Evolutionary conservation across 2,888 invertebrate species (phyloP), one percentile per base, ranked within the genome.

Genomic region (Baronia brevicornis): DNA sequence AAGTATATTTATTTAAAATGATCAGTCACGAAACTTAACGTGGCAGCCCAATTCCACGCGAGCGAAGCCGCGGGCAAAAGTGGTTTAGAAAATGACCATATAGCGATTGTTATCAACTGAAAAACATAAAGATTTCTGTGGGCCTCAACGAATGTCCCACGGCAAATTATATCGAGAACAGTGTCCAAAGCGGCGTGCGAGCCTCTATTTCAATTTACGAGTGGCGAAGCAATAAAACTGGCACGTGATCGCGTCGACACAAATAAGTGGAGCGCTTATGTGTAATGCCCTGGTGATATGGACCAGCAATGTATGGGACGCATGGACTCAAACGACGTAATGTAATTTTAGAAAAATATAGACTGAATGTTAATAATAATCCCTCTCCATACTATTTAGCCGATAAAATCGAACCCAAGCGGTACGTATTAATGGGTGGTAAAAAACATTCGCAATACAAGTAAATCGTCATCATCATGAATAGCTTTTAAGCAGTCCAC

Each of bases 131-230:
- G 26, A 19, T 20, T 29, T 24, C 14, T 7, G 20, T 15, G n/a
- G 26, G 20, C 27, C 23, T 28, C 21, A 21, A 32, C 25, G 24
- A 34, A 34, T 31, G 31, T 31, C 22, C 19, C 5, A 11, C 23
- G 47, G 49, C 61, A 61, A 66, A 65, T 69, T 61, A 65, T 61
- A 67, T 58, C 56, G 39, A 41, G 39, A 54, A 64, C 67, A 60
- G 51, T 60, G 62, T 58, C 54, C 53, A 54, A 53, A 51, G 53
- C 55, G 39, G 51, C 41, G 49, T 54, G 52, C 54, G 59, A 53
- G 48, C 54, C 58, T 67, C 77, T 67, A 77, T 75, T 74, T 80
- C 79, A 78, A 79, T 79, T 78, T 79, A 79, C 74, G 74, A 69
- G 63, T 67, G 58, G 53, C 60, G 51, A 62, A 54, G 71, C 80